Conservation (phyloP, 2,888 invertebrate species). For the Orgyia antiqua region DNA sequence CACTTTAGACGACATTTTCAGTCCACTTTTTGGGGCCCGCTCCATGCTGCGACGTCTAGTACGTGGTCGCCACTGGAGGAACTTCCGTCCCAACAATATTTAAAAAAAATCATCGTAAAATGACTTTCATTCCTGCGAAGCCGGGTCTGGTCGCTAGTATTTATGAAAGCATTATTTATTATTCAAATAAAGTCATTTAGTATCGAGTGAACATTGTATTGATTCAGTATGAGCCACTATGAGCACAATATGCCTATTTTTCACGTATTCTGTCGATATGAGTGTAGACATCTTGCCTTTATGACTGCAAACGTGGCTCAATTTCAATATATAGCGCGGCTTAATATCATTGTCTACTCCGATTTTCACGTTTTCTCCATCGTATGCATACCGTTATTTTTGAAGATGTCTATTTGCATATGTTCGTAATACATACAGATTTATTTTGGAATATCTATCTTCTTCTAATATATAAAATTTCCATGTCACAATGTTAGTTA, state of each 20-base stretch:
- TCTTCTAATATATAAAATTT: no score
- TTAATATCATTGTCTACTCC: slow-evolving; percentile 38
- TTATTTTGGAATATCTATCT: slow-evolving; percentile 10
- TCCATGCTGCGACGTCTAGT: no score
- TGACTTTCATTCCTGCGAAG: no score
- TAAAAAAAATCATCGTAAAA: no score
- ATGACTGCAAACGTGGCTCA: slow-evolving; percentile 32
- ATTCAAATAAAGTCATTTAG: slow-evolving; percentile 15
- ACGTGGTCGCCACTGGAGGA: no score
- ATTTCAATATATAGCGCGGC: slow-evolving; percentile 45
- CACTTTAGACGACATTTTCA: no score
- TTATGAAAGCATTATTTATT: no score
- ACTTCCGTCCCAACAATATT: no score
- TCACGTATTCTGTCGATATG: slow-evolving; percentile 32
- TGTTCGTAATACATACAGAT: slow-evolving; percentile 21
- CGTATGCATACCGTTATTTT: slow-evolving; percentile 38
- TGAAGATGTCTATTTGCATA: slow-evolving; percentile 22
- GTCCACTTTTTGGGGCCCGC: no score
- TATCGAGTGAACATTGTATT: slow-evolving; percentile 13
- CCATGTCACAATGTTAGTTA: no score
- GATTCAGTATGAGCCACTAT: no score
- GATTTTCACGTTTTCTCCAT: slow-evolving; percentile 31
- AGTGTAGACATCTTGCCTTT: slow-evolving; percentile 59
- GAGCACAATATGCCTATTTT: slow-evolving; percentile 27
- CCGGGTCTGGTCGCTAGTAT: no score